These are phyloP conservation scores for Drosophila bipectinata DNA, from an alignment of 1,140 invertebrate genomes.

Conservation along the genomic window DNA sequence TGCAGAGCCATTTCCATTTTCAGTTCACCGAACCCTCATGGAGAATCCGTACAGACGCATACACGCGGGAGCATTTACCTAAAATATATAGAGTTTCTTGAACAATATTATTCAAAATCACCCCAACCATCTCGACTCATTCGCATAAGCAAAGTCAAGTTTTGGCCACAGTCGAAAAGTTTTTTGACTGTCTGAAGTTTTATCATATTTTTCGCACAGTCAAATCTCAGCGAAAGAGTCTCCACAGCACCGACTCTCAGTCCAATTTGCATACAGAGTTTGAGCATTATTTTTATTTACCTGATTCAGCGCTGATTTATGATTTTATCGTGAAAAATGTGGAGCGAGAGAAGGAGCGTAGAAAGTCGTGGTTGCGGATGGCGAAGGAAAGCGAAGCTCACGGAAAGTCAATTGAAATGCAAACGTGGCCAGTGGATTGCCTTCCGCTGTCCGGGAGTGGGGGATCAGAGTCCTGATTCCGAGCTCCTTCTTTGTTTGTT, in stretches of 20 bases:
- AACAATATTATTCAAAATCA: slow-evolving; percentile 70
- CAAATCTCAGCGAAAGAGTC: slow-evolving; percentile 66
- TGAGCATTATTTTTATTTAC: slow-evolving; percentile 82
- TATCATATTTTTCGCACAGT: slow-evolving; percentile 72
- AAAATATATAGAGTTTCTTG: slow-evolving; percentile 52
- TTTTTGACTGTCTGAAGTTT: slow-evolving; percentile 72
- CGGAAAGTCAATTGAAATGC: slow-evolving; percentile 76
- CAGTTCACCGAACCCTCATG: background rate
- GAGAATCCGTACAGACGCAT: slow-evolving; percentile 2
- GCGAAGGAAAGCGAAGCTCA: slow-evolving; percentile 22
- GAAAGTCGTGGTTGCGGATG: slow-evolving; percentile 1
- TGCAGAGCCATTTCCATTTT: slow-evolving; percentile 39
- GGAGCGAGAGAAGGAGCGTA: slow-evolving; percentile 4
- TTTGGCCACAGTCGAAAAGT: slow-evolving; percentile 58
- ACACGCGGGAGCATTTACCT: slow-evolving; percentile 6
- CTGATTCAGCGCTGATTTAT: slow-evolving; percentile 81
- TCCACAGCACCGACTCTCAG: slow-evolving; percentile 33
- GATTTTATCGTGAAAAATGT: slow-evolving; percentile 67
- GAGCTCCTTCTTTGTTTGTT: slow-evolving; percentile 53
- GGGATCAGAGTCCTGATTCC: slow-evolving; percentile 1
- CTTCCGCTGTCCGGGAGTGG: slow-evolving; percentile 12
- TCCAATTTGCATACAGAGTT: slow-evolving; percentile 81
- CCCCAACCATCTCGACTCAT: slow-evolving; percentile 8
- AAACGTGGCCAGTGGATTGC: slow-evolving; percentile 64
- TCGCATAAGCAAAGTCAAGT: slow-evolving; percentile 48